Evolutionary conservation across 2,888 invertebrate genomes (phyloP).

Genomic region (Chironomus riparius): DNA sequence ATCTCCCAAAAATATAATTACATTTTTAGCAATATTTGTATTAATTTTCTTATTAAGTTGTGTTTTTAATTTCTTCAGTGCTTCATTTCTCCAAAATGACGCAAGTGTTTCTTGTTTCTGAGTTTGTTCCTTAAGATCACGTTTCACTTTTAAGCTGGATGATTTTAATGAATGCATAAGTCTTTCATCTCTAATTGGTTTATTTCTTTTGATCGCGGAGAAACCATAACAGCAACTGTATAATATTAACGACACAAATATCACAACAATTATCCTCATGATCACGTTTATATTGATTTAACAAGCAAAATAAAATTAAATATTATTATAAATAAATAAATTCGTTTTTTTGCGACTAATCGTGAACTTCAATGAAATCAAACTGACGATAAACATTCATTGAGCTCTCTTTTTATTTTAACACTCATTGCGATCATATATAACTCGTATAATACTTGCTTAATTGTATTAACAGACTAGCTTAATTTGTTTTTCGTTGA

Average conservation of each 20-base stretch:
- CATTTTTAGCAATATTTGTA: constrained; percentile 51
- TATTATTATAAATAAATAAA: background rate
- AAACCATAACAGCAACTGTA: background rate
- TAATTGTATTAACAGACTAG: too few relatives aligned
- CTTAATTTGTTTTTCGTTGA: too few relatives aligned
- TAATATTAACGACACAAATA: background rate
- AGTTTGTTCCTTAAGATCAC: background rate
- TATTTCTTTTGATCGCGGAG: too few relatives aligned
- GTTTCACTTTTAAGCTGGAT: background rate
- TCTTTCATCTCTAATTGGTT: too few relatives aligned
- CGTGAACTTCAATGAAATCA: background rate
- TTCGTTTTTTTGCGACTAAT: background rate
- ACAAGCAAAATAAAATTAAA: too few relatives aligned
- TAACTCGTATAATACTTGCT: too few relatives aligned
- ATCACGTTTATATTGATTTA: too few relatives aligned
- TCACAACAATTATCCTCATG: background rate
- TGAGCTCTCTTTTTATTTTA: too few relatives aligned
- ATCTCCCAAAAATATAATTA: constrained; percentile 65
- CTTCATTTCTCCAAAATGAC: constrained; percentile 30
- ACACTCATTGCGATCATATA: too few relatives aligned
- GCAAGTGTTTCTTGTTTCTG: background rate
- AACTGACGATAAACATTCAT: background rate
- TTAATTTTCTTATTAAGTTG: constrained; percentile 29
- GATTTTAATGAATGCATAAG: background rate
- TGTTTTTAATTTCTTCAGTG: constrained; percentile 26